phyloP scores from a whole-genome alignment of 2,888 invertebrate species.

The Hoplodrina ambigua region DNA sequence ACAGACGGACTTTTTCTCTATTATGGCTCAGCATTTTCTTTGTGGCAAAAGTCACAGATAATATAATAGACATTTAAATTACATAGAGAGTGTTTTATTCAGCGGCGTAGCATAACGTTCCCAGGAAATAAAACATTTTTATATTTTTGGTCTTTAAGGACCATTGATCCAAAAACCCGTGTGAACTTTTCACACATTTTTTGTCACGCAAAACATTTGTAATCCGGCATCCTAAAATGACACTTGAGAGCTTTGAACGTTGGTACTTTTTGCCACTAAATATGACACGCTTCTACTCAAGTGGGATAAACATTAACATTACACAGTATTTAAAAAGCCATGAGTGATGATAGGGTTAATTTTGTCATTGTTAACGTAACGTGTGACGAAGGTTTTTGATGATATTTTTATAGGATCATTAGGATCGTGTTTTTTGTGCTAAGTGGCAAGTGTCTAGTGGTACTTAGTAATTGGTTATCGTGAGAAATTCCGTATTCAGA shows the following conservation, averaged over 20 bases:
- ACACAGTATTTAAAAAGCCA: slow-evolving; percentile 73
- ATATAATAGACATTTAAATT: no score
- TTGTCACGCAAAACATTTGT: slow-evolving; percentile 43
- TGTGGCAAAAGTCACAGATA: no score
- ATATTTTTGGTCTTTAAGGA: neutral
- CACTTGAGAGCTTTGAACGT: slow-evolving; percentile 66
- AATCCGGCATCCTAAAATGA: slow-evolving; percentile 70
- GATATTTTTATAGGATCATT: slow-evolving; percentile 45
- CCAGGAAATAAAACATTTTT: neutral
- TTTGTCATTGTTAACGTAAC: slow-evolving; percentile 43
- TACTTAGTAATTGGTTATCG: slow-evolving; percentile 17
- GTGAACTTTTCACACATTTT: slow-evolving; percentile 48
- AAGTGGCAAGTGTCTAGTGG: slow-evolving; percentile 21
- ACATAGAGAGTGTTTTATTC: no score
- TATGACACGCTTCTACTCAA: slow-evolving; percentile 80
- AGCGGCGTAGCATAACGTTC: neutral
- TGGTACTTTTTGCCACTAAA: slow-evolving; percentile 68
- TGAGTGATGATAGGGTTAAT: slow-evolving; percentile 59
- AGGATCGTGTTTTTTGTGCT: slow-evolving; percentile 22
- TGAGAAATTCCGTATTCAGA: slow-evolving; percentile 21
- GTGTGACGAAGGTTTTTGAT: slow-evolving; percentile 49
- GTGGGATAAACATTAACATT: slow-evolving; percentile 81
- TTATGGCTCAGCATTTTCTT: no score
- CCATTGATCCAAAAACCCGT: slow-evolving; percentile 36
- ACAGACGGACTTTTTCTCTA: no score